phyloP scores from a whole-genome alignment of 2,113 vertebrate species.

The Thomomys bottae region DNA sequence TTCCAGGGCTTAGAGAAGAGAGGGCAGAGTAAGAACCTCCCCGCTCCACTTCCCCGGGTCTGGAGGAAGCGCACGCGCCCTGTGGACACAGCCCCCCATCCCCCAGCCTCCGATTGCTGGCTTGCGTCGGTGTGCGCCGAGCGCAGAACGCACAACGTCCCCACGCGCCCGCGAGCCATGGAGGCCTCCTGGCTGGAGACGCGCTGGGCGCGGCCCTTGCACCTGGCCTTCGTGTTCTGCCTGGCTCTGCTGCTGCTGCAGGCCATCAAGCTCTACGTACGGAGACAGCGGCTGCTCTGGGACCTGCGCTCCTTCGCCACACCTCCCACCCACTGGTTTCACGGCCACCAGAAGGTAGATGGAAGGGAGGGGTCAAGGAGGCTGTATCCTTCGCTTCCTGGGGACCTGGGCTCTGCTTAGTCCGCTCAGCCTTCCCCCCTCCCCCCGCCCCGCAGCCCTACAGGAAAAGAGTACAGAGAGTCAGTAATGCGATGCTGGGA shows the following conservation, averaged over 20 bases:
- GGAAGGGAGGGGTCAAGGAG: not conserved
- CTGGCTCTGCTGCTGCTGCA: slow-evolving; percentile 71
- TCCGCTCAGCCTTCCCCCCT: not conserved
- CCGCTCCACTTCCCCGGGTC: fast-evolving
- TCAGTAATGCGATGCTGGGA: not conserved
- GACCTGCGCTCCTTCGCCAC: slow-evolving; percentile 81
- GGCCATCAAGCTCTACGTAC: slow-evolving; percentile 73
- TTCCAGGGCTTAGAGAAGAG: not conserved
- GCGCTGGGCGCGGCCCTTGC: slow-evolving; percentile 66
- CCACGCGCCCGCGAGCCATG: not conserved
- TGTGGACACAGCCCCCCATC: not conserved
- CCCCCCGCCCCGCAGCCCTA: not conserved
- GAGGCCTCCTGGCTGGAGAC: slow-evolving; percentile 63
- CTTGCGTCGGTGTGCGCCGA: too few relatives aligned
- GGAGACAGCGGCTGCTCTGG: slow-evolving; percentile 70
- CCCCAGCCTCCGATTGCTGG: too few relatives aligned
- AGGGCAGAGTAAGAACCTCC: not conserved
- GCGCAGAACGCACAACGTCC: not conserved
- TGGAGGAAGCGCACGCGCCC: not conserved
- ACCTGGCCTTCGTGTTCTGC: slow-evolving; percentile 66
- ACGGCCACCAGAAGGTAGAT: slow-evolving; percentile 80
- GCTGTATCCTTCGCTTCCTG: not conserved
- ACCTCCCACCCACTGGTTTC: slow-evolving; percentile 85
- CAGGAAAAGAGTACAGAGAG: not conserved
- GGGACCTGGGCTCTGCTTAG: not conserved